Evolutionary conservation across 2,797 vertebrate species (phyloP), one percentile per base, ranked within the genome.

Genomic region (Chlorospingus semifuscus): DNA sequence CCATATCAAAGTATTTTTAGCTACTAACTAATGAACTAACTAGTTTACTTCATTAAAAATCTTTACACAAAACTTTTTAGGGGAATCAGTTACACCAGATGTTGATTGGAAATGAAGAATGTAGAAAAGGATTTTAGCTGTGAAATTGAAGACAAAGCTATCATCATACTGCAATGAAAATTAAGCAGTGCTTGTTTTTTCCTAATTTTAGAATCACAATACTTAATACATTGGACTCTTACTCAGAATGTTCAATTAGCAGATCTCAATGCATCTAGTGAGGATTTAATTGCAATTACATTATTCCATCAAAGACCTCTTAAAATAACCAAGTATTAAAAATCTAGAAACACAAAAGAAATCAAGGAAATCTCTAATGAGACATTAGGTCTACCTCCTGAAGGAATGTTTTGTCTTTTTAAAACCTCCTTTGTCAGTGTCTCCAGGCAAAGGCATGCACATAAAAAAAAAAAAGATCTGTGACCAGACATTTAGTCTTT

Each of bases 301-400:
- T 78, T 79, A 76, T 89, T 82, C 50, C 42, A 84, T 46, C 39
- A 50, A 90, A 94, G 57, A 57, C 36, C 61, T 86, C 87, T 84
- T 77, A 83, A 95, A 94, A 94, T 65, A 88, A 75, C 39, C 36
- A 83, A 88, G 26, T 90, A 61, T 78, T 91, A 87, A 81, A 87
- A 91, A 65, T 65, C 42, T 64, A 52, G 75, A 93, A 88, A n/a
- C 39, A 89, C 17, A 75, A 61, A 85, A 96, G 69, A 90, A 83
- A 86, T 89, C 20, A 89, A 72, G n/a, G 34, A 59, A 79, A 46
- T 84, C 24, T 70, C 61, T 75, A 79, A 66, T 87, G 61, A 91
- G 65, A 77, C 23, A 34, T 68, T 81, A 90, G n/a, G 6, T 83
- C n/a, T 78, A 1, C 21, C 39, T 91, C 42, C 60, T 76, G 29